Evolutionary conservation across 1,140 invertebrate genomes (phyloP), one percentile per base, ranked within the genome.

Genomic region (Lethrus apterus): DNA sequence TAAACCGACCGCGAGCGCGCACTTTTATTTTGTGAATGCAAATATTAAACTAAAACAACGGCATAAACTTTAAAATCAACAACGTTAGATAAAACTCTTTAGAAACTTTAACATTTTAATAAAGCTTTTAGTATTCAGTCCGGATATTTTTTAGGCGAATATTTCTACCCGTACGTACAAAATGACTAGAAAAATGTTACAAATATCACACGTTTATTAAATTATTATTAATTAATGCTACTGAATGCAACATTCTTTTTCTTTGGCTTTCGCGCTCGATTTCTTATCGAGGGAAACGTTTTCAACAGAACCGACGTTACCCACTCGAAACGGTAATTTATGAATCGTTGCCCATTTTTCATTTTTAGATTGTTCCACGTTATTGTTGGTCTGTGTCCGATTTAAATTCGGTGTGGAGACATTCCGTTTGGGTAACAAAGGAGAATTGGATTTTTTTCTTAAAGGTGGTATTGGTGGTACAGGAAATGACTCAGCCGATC

Each of bases 111-210:
- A 42, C 40, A 42, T 38, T 33, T 33, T 19, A 14, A 14, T 11
- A 11, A 40, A n/a, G n/a, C 9, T 23, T 40, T 14, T 19, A 10
- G n/a, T 40, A 21, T 3, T 8, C 18, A 2, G 20, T 40, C 35
- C 17, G 11, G n/a, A 38, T 5, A 38, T 20, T 15, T 2, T 42
- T 21, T 42, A 42, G 40, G 24, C 24, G 40, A 42, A 29, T 30
- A 20, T 26, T 13, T 42, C 40, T 42, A 42, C 40, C 40, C 23
- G 40, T 42, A 26, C 14, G 23, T 18, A 36, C 23, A 36, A 34
- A 54, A 48, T 54, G 48, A 51, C 49, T 54, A 51, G 50, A 52
- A 53, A 47, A 48, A 21, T 26, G 19, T 38, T 13, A 20, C n/a
- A 11, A 19, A 31, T 44, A 34, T 15, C 15, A 8, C 18, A 32